These are phyloP conservation scores for Siniperca scherzeri DNA, from an alignment of 2,797 vertebrate species.

Conservation along the genomic window DNA sequence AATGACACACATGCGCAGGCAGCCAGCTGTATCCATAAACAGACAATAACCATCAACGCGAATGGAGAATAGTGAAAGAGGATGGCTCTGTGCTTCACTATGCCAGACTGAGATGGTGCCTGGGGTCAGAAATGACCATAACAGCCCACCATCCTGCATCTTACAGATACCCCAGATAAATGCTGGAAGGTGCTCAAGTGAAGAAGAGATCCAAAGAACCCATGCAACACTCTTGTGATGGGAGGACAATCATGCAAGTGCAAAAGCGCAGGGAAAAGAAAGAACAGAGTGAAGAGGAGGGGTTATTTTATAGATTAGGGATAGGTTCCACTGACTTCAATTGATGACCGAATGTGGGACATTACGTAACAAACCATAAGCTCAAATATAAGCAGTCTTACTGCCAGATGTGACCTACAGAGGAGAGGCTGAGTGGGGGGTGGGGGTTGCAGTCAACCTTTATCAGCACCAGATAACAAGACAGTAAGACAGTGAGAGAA, in stretches of 20 bases:
- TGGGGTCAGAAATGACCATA: slow-evolving; percentile 35
- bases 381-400: slow-evolving; percentile 55
- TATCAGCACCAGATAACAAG: slow-evolving; percentile 23
- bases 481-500: neutral
- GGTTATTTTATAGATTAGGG: slow-evolving; percentile 9
- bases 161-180: slow-evolving; percentile 7
- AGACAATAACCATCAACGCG: slow-evolving; percentile 57
- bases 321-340: slow-evolving; percentile 1
- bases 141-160: slow-evolving; percentile 21
- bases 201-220: neutral
- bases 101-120: slow-evolving; percentile 30
- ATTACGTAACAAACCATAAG: slow-evolving; percentile 49
- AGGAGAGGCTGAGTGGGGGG: slow-evolving; percentile 6
- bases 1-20: slow-evolving; percentile 52
- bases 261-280: slow-evolving; percentile 8
- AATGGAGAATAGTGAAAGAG: slow-evolving; percentile 32
- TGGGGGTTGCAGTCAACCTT: slow-evolving; percentile 3
- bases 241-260: slow-evolving; percentile 3
- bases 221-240: neutral
- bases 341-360: slow-evolving; percentile 30
- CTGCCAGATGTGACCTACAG: slow-evolving; percentile 69
- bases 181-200: slow-evolving; percentile 17
- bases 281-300: neutral
- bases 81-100: slow-evolving; percentile 22
- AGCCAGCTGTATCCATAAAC: slow-evolving; percentile 62